Base-by-base conservation (phyloP, 2,113 vertebrate genomes). In the Platycercus adscitus region DNA sequence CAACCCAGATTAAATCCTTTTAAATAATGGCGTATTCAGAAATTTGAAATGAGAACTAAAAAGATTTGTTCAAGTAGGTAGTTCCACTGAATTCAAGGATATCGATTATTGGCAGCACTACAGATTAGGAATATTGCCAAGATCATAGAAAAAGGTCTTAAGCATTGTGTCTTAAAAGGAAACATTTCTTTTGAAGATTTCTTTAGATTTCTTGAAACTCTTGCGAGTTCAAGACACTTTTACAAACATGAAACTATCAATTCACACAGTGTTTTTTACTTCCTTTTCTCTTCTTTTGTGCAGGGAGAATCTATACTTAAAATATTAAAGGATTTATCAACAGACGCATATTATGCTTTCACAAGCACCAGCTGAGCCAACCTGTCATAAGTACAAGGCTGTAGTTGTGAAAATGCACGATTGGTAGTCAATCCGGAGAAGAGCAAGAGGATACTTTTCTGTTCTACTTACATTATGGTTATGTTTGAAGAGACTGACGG, bases 401-500 rank as follows among this genome's bases (percentile, higher is more conserved):
- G 50, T 50, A 60, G 53, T 7, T 88, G 20, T 33, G 58, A 60
- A 53, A 71, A 37, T 9, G 1, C 35, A 37, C 35, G 35, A 41
- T 10, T 61, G 37, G 25, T 37, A 19, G 61, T 43, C 31, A 86
- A 47, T 31, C 19, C 23, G 60, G 31, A 87, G 44, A 44, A 73
- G 75, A 52, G 10, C 21, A 92, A 86, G 71, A 56, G 72, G 55
- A 23, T 19, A 10, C 7, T 46, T 58, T 68, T 95, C 64, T 92
- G 69, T 75, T 97, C 75, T 96, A 99, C 99, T 99, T 98, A 99
- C 99, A 99, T 98, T 91, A 98, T 94, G 60, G 99, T 99, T 95
- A 99, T 96, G 78, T 99, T 99, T 52, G 98, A 94, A 33, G 99
- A 98, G 89, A 99, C 98, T 6, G 92, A 96, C 4, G 99, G 99